phyloP scores from a whole-genome alignment of 2,888 invertebrate species.

The Cosmia trapezina region DNA sequence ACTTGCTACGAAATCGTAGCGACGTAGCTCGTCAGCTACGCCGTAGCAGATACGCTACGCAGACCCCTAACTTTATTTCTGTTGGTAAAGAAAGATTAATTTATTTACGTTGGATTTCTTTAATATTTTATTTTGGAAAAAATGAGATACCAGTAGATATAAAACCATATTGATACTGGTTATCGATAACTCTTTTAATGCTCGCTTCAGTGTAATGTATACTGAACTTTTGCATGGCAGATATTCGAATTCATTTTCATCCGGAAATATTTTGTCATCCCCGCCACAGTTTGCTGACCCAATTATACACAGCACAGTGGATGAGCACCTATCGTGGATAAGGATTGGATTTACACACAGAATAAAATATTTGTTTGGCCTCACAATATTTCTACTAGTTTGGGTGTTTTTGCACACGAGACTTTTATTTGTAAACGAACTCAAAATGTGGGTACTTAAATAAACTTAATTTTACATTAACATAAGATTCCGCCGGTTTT shows the following conservation, averaged over 20 bases:
- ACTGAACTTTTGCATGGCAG: background rate
- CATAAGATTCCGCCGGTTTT: no score
- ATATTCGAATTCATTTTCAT: slow-evolving; percentile 27
- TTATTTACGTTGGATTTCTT: background rate
- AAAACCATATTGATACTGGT: background rate
- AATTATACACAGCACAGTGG: slow-evolving; percentile 27
- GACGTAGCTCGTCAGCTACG: slow-evolving; percentile 25
- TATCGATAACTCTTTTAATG: slow-evolving; percentile 2
- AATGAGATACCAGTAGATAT: background rate
- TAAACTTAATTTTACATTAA: no score
- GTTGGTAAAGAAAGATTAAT: background rate
- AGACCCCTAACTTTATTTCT: background rate
- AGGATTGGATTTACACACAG: background rate
- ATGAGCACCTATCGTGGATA: slow-evolving; percentile 14
- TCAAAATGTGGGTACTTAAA: background rate
- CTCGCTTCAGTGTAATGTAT: background rate
- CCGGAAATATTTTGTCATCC: background rate
- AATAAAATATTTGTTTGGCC: background rate
- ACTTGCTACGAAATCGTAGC: slow-evolving; percentile 39
- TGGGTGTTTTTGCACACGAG: background rate
- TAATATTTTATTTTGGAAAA: background rate
- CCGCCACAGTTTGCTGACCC: slow-evolving; percentile 16
- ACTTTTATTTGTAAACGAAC: background rate
- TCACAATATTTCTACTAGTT: background rate
- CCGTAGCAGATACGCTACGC: slow-evolving; percentile 39